Conservation (phyloP, 2,888 invertebrate species). For the Auanema sp. region DNA sequence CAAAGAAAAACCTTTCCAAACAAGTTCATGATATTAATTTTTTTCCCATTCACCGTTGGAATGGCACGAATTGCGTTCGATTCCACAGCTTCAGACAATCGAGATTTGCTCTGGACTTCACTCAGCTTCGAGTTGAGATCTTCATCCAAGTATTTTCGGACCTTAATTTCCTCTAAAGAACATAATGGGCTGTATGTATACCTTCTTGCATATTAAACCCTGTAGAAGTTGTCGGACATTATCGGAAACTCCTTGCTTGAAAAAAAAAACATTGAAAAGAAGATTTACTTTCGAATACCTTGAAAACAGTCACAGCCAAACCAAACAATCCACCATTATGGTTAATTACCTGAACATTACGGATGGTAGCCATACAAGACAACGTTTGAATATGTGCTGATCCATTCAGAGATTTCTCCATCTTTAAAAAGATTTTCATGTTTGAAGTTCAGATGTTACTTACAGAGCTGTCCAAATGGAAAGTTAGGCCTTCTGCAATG, state of each 20-base stretch:
- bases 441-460: not conserved
- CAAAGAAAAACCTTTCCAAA: slow-evolving; percentile 16
- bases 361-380: slow-evolving; percentile 39
- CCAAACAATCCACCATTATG: slow-evolving; percentile 56
- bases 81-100: slow-evolving; percentile 37
- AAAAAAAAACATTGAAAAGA: not conserved
- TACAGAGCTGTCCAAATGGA: slow-evolving; percentile 43
- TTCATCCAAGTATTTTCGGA: slow-evolving; percentile 49
- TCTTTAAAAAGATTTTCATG: slow-evolving; percentile 22
- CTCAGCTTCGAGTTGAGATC: slow-evolving; percentile 48
- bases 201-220: slow-evolving; percentile 47
- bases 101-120: slow-evolving; percentile 45
- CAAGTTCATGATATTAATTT: slow-evolving; percentile 9
- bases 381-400: slow-evolving; percentile 38
- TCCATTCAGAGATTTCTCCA: slow-evolving; percentile 39
- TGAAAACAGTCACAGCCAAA: slow-evolving; percentile 50
- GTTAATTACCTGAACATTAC: slow-evolving; percentile 42
- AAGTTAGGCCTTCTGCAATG: slow-evolving; percentile 46
- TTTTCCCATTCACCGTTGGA: slow-evolving; percentile 7
- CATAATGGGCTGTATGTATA: slow-evolving; percentile 1
- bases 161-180: not conserved
- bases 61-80: slow-evolving; percentile 37
- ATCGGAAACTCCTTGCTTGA: slow-evolving; percentile 49
- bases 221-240: slow-evolving; percentile 49
- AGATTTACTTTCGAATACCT: slow-evolving; percentile 21